Evolutionary conservation across 2,113 vertebrate species (phyloP).

Genomic region (Phyllostomus discolor): DNA sequence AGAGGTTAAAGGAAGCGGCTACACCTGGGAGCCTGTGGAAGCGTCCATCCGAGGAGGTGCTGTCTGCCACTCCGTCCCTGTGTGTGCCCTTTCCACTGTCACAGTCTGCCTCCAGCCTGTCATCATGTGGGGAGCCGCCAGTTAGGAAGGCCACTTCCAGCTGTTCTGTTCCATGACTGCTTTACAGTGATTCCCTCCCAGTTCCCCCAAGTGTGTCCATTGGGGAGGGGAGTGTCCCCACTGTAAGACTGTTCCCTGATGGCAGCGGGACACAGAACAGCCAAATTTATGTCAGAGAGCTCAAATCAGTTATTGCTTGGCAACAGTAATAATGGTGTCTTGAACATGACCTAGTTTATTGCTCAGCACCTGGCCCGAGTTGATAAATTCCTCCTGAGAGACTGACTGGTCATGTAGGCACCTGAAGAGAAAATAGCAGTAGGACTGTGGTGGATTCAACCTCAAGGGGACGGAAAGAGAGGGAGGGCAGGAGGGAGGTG

Average conservation of each 20-base stretch:
- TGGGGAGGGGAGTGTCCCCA: constrained; percentile 2
- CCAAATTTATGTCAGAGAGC: constrained; percentile 50
- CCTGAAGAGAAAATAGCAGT: not conserved
- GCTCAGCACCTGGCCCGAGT: constrained; percentile 50
- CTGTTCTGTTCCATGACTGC: not conserved
- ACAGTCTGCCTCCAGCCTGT: constrained; percentile 21
- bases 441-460: not conserved
- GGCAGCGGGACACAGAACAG: not conserved
- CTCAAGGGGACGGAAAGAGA: not conserved
- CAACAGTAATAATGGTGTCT: constrained; percentile 32
- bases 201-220: constrained; percentile 9
- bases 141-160: constrained; percentile 40
- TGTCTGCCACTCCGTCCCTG: constrained; percentile 1
- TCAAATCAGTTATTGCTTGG: constrained; percentile 53
- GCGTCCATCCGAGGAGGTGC: not conserved
- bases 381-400: constrained; percentile 45
- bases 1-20: not conserved
- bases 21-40: not conserved
- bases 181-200: not conserved
- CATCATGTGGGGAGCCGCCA: not conserved
- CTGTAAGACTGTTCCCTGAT: constrained; percentile 32
- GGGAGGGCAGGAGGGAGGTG: not conserved
- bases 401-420: not conserved
- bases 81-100: not conserved
- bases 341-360: constrained; percentile 48